Evolutionary conservation across 2,888 invertebrate genomes (phyloP).

Genomic region (Ashinkailepas kermadecensis): DNA sequence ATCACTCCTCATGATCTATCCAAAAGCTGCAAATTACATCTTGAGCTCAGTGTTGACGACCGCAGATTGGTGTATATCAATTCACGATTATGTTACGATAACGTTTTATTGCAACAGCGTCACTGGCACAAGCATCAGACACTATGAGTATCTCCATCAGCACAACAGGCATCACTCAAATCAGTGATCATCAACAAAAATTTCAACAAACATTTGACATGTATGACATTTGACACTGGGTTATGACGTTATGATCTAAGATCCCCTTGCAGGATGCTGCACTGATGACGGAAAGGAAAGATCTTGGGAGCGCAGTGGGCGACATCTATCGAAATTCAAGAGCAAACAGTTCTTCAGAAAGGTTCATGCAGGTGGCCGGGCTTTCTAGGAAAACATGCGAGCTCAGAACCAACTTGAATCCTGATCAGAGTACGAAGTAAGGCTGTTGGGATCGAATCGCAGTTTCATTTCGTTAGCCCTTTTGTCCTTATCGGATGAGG

Average conservation of each 20-base stretch:
- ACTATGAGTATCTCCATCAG: background rate
- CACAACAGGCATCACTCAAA: background rate
- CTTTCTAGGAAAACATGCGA: too few relatives aligned
- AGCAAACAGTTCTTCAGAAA: background rate
- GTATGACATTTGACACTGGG: background rate
- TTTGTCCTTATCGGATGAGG: background rate
- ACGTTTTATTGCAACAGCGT: background rate
- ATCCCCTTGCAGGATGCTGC: background rate
- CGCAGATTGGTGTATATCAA: too few relatives aligned
- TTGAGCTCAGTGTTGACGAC: too few relatives aligned
- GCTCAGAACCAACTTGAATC: background rate
- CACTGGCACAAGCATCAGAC: background rate
- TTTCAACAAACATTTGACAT: background rate
- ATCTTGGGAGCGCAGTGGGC: background rate
- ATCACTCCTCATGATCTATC: too few relatives aligned
- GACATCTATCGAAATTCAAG: background rate
- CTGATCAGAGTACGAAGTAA: background rate
- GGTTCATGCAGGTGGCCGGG: too few relatives aligned
- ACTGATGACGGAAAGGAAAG: background rate
- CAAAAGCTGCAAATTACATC: too few relatives aligned
- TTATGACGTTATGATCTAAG: background rate
- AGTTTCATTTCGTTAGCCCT: background rate
- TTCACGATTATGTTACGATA: too few relatives aligned
- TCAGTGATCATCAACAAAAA: background rate
- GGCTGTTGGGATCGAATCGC: background rate